Evolutionary conservation across 2,113 vertebrate genomes (phyloP).

Genomic region (Melanotaenia duboulayi): DNA sequence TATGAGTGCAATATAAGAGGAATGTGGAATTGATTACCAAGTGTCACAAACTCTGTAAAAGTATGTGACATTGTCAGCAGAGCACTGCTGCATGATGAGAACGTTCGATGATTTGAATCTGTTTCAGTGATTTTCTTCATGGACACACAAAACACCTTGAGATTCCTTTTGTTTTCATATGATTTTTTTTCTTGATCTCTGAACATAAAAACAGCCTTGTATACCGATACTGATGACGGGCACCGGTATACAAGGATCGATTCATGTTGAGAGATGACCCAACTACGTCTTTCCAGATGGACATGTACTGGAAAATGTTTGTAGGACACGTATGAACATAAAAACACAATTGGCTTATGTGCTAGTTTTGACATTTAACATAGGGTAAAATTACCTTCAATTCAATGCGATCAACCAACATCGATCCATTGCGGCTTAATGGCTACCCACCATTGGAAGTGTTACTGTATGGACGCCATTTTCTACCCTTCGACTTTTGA

Average conservation of each 20-base stretch:
- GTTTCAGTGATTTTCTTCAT: neutral
- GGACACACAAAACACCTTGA: neutral
- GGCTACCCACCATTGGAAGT: constrained; percentile 27
- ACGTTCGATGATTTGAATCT: neutral
- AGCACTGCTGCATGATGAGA: constrained; percentile 5
- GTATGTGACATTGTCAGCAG: neutral
- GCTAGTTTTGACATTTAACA: constrained; percentile 1
- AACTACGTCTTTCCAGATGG: neutral
- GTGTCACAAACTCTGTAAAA: neutral
- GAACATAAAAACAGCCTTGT: neutral
- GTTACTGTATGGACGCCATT: constrained; percentile 49
- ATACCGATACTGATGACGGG: neutral
- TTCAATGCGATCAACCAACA: constrained; percentile 2
- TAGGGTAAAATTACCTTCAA: neutral
- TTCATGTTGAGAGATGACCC: neutral
- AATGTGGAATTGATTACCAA: neutral
- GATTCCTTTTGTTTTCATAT: neutral
- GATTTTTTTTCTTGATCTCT: neutral
- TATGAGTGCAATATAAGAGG: neutral
- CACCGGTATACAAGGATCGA: neutral
- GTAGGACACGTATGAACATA: constrained; percentile 2
- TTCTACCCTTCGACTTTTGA: constrained; percentile 26
- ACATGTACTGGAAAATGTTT: neutral
- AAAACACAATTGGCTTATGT: neutral
- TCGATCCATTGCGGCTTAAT: constrained; percentile 12